phyloP scores from a whole-genome alignment of 2,888 invertebrate species.

The Aethes cnicana region DNA sequence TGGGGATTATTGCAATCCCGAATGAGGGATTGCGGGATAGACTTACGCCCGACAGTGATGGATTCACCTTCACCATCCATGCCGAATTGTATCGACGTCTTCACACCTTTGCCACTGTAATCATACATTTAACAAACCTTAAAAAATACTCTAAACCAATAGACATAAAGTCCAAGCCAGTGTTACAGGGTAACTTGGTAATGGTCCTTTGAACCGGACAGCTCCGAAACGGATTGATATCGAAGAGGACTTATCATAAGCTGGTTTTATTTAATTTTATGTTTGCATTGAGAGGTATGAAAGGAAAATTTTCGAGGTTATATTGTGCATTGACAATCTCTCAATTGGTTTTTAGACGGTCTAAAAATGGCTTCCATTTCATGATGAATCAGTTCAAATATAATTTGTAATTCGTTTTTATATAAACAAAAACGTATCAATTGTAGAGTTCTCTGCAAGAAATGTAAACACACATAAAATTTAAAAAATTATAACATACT shows the following conservation, averaged over 20 bases:
- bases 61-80: constrained; percentile 50
- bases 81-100: constrained; percentile 38
- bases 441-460: no score
- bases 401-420: no score
- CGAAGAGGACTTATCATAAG: constrained; percentile 48
- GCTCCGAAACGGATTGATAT: constrained; percentile 45
- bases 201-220: constrained; percentile 29
- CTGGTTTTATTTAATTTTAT: constrained; percentile 28
- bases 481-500: no score
- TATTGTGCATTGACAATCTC: no score
- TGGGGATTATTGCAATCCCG: constrained; percentile 38
- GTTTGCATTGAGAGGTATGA: neutral
- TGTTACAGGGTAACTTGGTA: neutral
- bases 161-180: neutral
- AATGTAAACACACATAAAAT: no score
- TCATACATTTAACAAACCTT: constrained; percentile 17
- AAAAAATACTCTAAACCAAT: constrained; percentile 15
- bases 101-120: constrained; percentile 37
- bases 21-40: constrained; percentile 49
- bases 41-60: constrained; percentile 57
- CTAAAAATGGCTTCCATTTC: no score
- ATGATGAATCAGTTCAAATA: no score
- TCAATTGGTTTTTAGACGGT: no score
- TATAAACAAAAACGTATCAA: no score
- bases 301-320: no score